Evolutionary conservation across 2,888 invertebrate genomes (phyloP).

Genomic region (Sclerodermus sp.): DNA sequence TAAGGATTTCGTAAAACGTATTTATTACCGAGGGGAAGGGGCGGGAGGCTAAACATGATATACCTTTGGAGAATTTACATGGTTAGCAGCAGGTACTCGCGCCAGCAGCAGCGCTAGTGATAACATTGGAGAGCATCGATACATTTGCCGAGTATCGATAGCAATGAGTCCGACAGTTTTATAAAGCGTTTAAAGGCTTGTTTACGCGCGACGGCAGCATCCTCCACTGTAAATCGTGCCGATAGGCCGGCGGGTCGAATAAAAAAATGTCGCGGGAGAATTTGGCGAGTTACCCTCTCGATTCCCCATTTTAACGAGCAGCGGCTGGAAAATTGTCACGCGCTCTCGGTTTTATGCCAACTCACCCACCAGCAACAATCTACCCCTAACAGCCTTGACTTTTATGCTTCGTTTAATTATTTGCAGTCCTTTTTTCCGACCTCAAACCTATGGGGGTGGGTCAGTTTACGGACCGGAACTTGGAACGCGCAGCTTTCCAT

Average conservation of each 20-base stretch:
- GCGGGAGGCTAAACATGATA: too few relatives aligned
- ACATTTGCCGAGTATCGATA: too few relatives aligned
- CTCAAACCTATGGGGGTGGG: too few relatives aligned
- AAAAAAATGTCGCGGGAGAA: neutral
- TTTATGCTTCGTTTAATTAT: constrained; percentile 41
- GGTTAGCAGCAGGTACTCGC: too few relatives aligned
- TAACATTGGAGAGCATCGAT: too few relatives aligned
- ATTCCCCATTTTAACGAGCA: constrained; percentile 27
- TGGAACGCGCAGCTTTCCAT: too few relatives aligned
- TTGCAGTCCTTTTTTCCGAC: constrained; percentile 26
- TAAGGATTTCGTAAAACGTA: too few relatives aligned
- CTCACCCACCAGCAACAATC: constrained; percentile 1
- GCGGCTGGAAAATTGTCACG: constrained; percentile 24
- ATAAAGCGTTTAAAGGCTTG: constrained; percentile 13
- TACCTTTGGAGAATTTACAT: too few relatives aligned
- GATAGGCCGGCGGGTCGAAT: neutral
- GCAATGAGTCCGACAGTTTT: constrained; percentile 15
- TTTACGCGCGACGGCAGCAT: constrained; percentile 16
- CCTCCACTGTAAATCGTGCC: constrained; percentile 14
- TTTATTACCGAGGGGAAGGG: too few relatives aligned
- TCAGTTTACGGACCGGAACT: too few relatives aligned
- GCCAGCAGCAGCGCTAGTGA: too few relatives aligned
- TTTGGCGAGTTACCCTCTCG: constrained; percentile 9
- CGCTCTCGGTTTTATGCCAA: constrained; percentile 19
- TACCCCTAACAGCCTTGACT: constrained; percentile 24